Base-by-base conservation (phyloP, 2,113 vertebrate genomes). In the Oceanodroma tethys region DNA sequence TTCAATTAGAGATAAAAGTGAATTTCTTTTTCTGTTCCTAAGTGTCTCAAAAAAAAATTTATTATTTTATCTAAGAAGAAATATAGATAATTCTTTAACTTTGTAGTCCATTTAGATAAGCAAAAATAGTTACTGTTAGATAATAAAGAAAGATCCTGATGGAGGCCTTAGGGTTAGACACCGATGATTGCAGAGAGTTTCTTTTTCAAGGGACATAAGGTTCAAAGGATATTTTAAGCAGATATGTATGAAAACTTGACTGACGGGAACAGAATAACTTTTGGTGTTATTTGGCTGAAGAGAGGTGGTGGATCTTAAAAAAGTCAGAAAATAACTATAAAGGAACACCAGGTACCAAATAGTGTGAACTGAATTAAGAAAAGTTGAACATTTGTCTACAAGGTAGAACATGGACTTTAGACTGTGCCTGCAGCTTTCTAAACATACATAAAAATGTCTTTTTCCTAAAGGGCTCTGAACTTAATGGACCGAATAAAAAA, bases 1-100 rank as follows among this genome's bases (percentile, higher is more conserved):
- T 92, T 86, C 72, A 88, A 30, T 84, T 88, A 92, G 65, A 96
- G 85, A 93, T 90, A 86, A 96, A 96, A 96, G 9, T 56, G 14
- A 65, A 45, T 89, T 91, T 78, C 16, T 81, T 86, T 94, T 86
- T 72, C 45, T 83, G 9, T 88, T 94, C 29, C 5, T 67, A 59
- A 86, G 19, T 58, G 55, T 86, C 47, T 86, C 65, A 62, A 90
- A 93, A 81, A 11, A 81, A 16, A 48, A 55, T 83, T 90, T n/a
- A n/a, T 42, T 34, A 86, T 74, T 70, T 83, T 9, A 72, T 80
- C 45, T 86, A 56, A 93, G 34, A 93, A 92, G 45, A 90, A 92
- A 70, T 40, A 87, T 1, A 78, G 59, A 65, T 71, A 74, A 94
- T 78, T 73, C 38, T 18, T 74, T 86, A 67, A 71, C 68, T 94